Conservation (phyloP, 2,888 invertebrate genomes). For the Cantharis nigra region DNA sequence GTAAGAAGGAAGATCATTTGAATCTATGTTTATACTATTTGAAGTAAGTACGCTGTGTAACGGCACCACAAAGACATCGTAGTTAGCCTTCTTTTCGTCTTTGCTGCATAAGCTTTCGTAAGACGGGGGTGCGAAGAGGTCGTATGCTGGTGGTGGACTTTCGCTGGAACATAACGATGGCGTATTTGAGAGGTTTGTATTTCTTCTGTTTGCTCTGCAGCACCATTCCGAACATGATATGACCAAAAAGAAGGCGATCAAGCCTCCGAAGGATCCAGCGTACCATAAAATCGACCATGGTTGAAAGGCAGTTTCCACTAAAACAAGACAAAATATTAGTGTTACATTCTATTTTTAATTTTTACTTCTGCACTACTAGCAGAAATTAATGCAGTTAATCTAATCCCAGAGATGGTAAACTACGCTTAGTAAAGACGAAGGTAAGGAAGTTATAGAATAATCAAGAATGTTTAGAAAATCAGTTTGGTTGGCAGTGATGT, state of each 20-base stretch:
- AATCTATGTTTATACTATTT: background rate
- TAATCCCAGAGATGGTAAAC: background rate
- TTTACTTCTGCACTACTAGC: background rate
- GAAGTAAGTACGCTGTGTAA: constrained; percentile 44
- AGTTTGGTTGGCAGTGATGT: no score
- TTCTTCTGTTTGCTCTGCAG: constrained; percentile 50
- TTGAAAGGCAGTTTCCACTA: constrained; percentile 49
- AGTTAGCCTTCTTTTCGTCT: constrained; percentile 52
- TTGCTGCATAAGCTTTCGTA: constrained; percentile 57
- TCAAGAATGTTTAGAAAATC: no score
- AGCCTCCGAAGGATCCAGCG: constrained; percentile 62
- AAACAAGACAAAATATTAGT: constrained; percentile 24
- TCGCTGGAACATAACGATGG: constrained; percentile 20
- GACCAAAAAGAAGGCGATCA: constrained; percentile 61
- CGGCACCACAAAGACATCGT: constrained; percentile 58
- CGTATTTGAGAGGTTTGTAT: constrained; percentile 29
- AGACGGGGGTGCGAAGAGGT: constrained; percentile 61
- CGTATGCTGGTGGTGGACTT: constrained; percentile 60
- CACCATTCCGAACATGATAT: constrained; percentile 64
- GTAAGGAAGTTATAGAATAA: no score
- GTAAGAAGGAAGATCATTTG: constrained; percentile 5
- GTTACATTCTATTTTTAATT: background rate
- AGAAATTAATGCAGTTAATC: background rate
- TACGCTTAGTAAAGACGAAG: background rate
- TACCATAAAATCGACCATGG: constrained; percentile 64